These are phyloP conservation scores for Macrotis lagotis DNA, from an alignment of 2,113 vertebrate genomes.

Conservation along the genomic window DNA sequence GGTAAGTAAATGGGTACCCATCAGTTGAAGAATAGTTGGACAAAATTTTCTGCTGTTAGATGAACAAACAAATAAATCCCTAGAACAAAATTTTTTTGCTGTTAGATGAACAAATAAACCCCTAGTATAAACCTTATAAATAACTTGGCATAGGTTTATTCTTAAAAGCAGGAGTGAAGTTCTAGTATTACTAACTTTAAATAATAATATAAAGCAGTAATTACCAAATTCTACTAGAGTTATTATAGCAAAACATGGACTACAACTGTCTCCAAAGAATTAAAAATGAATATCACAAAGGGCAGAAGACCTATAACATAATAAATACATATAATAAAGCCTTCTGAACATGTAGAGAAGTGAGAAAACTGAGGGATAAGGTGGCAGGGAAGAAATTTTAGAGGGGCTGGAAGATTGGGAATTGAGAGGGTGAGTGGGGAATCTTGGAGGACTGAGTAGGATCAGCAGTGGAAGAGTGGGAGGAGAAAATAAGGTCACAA, in stretches of 20 bases:
- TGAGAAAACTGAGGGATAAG: too few species aligned
- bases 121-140: neutral
- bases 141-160: neutral
- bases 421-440: too few species aligned
- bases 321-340: neutral
- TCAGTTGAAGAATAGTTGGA: neutral
- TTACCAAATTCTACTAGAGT: neutral
- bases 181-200: neutral
- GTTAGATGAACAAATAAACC: neutral
- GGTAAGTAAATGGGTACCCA: neutral
- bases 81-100: neutral
- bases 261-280: neutral
- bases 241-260: neutral
- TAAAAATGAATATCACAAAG: neutral
- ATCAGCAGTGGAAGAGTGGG: too few species aligned
- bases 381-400: too few species aligned
- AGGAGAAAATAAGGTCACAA: too few species aligned
- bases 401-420: too few species aligned
- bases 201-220: neutral
- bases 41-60: neutral
- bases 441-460: too few species aligned
- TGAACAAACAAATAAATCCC: neutral
- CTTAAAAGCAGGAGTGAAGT: neutral
- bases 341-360: neutral
- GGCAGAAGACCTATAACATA: neutral